These are phyloP conservation scores for Caenorhabditis becei DNA, from an alignment of 2,888 invertebrate genomes.

Conservation along the genomic window DNA sequence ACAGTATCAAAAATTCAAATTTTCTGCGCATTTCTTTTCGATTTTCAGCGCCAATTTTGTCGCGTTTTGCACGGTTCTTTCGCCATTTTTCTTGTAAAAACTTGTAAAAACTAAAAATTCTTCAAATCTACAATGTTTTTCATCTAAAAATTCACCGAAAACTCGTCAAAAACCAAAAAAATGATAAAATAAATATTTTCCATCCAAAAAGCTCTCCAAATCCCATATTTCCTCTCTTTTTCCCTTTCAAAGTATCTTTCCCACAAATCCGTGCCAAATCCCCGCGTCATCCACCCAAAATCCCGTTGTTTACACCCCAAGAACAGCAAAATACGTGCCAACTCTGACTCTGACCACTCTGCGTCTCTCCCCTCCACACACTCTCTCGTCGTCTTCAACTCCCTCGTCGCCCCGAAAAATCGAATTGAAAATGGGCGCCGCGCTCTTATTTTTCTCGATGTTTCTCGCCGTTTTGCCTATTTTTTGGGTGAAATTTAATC, in stretches of 20 bases:
- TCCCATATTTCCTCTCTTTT: not conserved
- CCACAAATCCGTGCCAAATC: conserved; percentile 9
- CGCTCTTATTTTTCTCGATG: conserved; percentile 7
- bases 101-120: too few species aligned
- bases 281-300: not conserved
- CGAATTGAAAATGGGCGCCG: conserved; percentile 15
- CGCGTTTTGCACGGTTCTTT: not conserved
- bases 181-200: too few species aligned
- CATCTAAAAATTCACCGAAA: too few species aligned
- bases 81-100: too few species aligned
- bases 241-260: conserved; percentile 2
- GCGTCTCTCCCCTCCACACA: conserved; percentile 5
- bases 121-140: too few species aligned
- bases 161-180: too few species aligned
- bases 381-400: conserved; percentile 1
- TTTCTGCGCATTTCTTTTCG: not conserved
- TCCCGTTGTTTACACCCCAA: conserved; percentile 22
- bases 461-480: not conserved
- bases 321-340: conserved; percentile 55
- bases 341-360: conserved; percentile 34
- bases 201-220: not conserved
- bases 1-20: not conserved
- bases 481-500: conserved; percentile 13
- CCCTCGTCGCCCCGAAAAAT: conserved; percentile 20
- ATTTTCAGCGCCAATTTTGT: too few species aligned